phyloP scores from a whole-genome alignment of 1,140 invertebrate species.

The Calliopsis andreniformis region DNA sequence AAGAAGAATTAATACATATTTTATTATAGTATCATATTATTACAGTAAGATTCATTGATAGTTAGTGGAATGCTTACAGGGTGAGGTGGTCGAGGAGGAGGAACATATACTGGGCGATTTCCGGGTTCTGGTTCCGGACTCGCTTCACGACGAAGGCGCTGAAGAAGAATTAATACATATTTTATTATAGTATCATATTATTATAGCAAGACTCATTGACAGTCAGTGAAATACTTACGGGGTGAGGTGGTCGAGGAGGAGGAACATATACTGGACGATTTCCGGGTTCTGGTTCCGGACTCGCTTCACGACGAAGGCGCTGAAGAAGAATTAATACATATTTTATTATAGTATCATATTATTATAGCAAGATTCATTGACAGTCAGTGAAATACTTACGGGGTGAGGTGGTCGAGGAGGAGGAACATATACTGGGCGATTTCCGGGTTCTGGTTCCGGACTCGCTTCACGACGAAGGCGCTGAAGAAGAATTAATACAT shows the following conservation, averaged over 20 bases:
- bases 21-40: not conserved
- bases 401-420: slow-evolving; percentile 23
- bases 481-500: not conserved
- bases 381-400: slow-evolving; percentile 27
- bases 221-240: slow-evolving; percentile 1
- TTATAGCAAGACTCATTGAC: too few relatives aligned
- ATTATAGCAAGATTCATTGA: not conserved
- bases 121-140: not conserved
- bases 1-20: not conserved
- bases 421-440: slow-evolving; percentile 10
- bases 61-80: slow-evolving; percentile 1
- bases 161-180: not conserved
- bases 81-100: slow-evolving; percentile 4
- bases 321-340: not conserved
- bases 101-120: not conserved
- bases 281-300: not conserved
- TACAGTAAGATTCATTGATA: too few relatives aligned
- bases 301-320: slow-evolving; percentile 37
- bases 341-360: not conserved
- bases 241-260: not conserved
- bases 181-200: not conserved
- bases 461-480: slow-evolving; percentile 37
- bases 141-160: slow-evolving; percentile 25
- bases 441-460: not conserved
- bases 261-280: not conserved